Conservation (phyloP, 2,113 vertebrate genomes). For the Laticauda laticaudata region DNA sequence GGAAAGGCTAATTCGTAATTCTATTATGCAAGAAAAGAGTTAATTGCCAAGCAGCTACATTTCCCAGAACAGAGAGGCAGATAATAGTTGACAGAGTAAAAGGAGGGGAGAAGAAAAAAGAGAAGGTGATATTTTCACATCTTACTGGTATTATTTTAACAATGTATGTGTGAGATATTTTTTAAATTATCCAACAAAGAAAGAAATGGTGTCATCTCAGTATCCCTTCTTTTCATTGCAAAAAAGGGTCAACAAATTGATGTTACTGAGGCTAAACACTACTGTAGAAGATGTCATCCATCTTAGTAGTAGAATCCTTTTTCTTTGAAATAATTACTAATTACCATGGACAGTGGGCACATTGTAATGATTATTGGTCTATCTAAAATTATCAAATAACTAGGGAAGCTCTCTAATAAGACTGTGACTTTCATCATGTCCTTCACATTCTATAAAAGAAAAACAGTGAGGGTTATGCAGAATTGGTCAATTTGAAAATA, state of each 20-base stretch:
- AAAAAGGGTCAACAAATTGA: background rate
- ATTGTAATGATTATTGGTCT: background rate
- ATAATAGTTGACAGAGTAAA: background rate
- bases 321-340: background rate
- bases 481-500: background rate
- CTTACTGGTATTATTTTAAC: background rate
- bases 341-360: background rate
- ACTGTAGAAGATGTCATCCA: background rate
- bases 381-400: background rate
- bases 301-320: background rate
- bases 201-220: background rate
- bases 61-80: background rate
- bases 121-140: background rate
- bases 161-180: background rate
- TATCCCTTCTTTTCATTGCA: background rate
- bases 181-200: background rate
- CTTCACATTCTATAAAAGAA: background rate
- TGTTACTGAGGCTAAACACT: background rate
- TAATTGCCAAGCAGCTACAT: background rate
- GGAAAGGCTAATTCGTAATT: background rate
- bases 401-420: background rate
- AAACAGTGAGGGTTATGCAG: background rate
- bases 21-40: background rate
- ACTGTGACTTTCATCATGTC: background rate
- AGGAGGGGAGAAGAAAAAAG: background rate